Evolutionary conservation across 2,888 invertebrate genomes (phyloP).

Genomic region (Andricus curvator): DNA sequence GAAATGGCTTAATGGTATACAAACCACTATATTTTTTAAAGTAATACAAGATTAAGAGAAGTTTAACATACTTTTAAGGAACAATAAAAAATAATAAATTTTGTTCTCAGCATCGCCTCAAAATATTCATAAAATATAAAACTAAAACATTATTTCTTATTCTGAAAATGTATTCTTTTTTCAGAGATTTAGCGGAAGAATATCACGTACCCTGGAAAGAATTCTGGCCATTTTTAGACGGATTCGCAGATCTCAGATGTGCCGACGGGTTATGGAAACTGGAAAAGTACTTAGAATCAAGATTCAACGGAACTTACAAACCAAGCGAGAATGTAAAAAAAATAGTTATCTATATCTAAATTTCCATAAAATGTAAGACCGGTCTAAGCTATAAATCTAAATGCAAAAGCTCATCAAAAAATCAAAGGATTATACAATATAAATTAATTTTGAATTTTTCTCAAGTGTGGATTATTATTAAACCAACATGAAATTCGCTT

Average conservation of each 20-base stretch:
- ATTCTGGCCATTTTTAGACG: constrained; percentile 94
- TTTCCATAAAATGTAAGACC: neutral
- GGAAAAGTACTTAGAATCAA: constrained; percentile 85
- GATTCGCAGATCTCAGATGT: constrained; percentile 88
- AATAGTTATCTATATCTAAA: neutral
- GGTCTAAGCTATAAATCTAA: neutral
- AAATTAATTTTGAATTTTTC: neutral
- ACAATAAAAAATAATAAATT: too few relatives aligned
- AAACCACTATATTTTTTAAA: too few relatives aligned
- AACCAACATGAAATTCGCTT: neutral
- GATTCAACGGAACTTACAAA: constrained; percentile 65
- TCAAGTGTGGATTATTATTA: neutral
- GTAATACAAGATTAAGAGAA: too few relatives aligned
- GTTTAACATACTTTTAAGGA: neutral
- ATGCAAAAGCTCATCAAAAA: neutral
- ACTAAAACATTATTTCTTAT: constrained; percentile 8
- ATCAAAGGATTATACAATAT: neutral
- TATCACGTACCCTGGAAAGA: constrained; percentile 91
- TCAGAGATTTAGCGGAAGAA: constrained; percentile 85
- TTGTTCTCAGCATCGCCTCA: too few relatives aligned
- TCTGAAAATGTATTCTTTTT: constrained; percentile 32
- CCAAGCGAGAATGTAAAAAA: neutral
- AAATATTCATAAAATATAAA: neutral
- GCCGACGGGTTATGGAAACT: constrained; percentile 86
- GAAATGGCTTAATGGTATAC: too few relatives aligned